Evolutionary conservation across 2,888 invertebrate species (phyloP).

Genomic region (Hirudinaria manillensis): DNA sequence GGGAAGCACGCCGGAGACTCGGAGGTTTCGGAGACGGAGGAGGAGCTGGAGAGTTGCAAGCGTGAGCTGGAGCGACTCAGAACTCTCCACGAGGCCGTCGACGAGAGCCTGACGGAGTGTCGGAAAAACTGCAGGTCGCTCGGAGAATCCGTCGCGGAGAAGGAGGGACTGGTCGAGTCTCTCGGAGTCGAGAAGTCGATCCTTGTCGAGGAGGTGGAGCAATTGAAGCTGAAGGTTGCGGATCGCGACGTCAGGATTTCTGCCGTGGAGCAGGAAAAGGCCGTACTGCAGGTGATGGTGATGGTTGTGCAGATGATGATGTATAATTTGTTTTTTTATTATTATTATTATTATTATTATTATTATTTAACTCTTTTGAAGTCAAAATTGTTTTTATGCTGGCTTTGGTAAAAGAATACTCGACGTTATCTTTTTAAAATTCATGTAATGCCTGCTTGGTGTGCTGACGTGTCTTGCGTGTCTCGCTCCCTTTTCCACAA

Average conservation of each 20-base stretch:
- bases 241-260: constrained; percentile 48
- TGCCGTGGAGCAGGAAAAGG: constrained; percentile 34
- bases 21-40: neutral
- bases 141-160: neutral
- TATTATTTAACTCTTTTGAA: neutral
- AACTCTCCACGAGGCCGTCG: neutral
- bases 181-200: neutral
- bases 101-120: neutral
- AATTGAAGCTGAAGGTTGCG: constrained; percentile 46
- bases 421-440: too few species aligned
- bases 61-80: neutral
- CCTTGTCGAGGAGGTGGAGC: constrained; percentile 42
- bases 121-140: neutral
- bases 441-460: too few species aligned
- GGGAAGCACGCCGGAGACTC: neutral
- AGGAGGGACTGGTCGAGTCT: neutral
- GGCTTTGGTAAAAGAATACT: too few species aligned
- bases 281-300: constrained; percentile 49
- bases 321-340: neutral
- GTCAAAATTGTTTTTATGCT: neutral
- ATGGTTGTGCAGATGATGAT: constrained; percentile 52
- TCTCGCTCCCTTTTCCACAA: neutral
- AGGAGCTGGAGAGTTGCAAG: neutral
- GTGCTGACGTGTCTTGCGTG: too few species aligned
- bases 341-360: neutral